Percentiles rank a stretch among this genome's conserved stretches.
These are phyloP conservation scores for Perca fluviatilis DNA, from an alignment of 2,113 vertebrate species.

Conservation along the genomic window DNA sequence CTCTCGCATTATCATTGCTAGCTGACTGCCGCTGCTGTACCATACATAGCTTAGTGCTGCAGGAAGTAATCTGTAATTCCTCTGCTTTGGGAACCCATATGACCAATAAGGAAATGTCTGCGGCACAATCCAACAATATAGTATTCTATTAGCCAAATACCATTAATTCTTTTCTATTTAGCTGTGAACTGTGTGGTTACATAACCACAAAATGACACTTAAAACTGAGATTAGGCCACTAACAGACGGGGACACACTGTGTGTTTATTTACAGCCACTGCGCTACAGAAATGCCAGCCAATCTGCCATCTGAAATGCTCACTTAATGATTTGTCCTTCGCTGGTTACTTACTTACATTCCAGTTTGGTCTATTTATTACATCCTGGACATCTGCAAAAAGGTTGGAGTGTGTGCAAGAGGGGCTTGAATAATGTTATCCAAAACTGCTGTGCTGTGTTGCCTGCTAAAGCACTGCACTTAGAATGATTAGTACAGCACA, in stretches of 20 bases:
- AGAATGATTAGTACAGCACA: slow-evolving; percentile 62
- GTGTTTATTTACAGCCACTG: not conserved
- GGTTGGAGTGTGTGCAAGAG: slow-evolving; percentile 28
- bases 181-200: not conserved
- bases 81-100: not conserved
- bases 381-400: slow-evolving; percentile 43
- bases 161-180: not conserved
- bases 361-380: slow-evolving; percentile 48
- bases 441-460: slow-evolving; percentile 48
- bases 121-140: not conserved
- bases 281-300: slow-evolving; percentile 3
- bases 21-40: no score
- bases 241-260: not conserved
- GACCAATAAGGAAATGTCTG: not conserved
- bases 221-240: not conserved
- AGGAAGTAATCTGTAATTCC: not conserved
- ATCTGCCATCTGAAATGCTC: slow-evolving; percentile 5
- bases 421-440: slow-evolving; percentile 62
- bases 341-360: slow-evolving; percentile 28
- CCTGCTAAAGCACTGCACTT: slow-evolving; percentile 54
- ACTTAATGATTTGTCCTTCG: slow-evolving; percentile 19
- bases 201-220: slow-evolving; percentile 7
- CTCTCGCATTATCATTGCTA: not conserved
- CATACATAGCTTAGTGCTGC: not conserved
- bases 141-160: not conserved